phyloP scores from a whole-genome alignment of 2,113 vertebrate genomes.

The Oreamnos americanus region DNA sequence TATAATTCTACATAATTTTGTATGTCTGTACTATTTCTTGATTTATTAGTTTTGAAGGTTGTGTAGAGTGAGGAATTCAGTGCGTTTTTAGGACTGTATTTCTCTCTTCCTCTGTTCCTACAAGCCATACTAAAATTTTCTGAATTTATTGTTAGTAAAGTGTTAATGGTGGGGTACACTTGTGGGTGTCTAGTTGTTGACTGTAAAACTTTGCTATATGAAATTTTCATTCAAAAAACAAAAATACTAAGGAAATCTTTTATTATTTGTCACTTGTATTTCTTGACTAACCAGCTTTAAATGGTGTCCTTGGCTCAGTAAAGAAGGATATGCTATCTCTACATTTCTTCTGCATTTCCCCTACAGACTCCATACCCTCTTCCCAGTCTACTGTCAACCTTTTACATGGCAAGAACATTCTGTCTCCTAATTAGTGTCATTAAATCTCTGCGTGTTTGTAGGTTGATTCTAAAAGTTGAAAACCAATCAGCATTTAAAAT shows the following conservation, averaged over 20 bases:
- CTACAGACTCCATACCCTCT: background rate
- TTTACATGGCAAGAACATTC: background rate
- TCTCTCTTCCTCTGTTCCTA: background rate
- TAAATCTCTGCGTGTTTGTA: background rate
- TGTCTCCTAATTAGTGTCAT: background rate
- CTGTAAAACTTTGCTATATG: background rate
- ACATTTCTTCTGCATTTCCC: background rate
- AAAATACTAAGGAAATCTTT: background rate
- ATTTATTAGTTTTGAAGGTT: background rate
- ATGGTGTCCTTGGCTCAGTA: background rate
- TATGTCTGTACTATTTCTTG: background rate
- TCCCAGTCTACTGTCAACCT: background rate
- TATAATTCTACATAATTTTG: background rate
- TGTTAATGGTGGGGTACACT: background rate
- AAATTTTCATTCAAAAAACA: slow-evolving; percentile 4
- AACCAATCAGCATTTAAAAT: background rate
- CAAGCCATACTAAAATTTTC: background rate
- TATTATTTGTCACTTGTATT: background rate
- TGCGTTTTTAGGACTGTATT: background rate
- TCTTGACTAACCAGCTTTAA: background rate
- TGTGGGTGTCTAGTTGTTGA: background rate
- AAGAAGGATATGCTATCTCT: background rate
- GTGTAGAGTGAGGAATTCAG: background rate
- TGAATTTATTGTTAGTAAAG: background rate
- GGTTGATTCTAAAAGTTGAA: slow-evolving; percentile 27